These are phyloP conservation scores for Heterotis niloticus DNA, from an alignment of 2,113 vertebrate genomes.

Conservation along the genomic window DNA sequence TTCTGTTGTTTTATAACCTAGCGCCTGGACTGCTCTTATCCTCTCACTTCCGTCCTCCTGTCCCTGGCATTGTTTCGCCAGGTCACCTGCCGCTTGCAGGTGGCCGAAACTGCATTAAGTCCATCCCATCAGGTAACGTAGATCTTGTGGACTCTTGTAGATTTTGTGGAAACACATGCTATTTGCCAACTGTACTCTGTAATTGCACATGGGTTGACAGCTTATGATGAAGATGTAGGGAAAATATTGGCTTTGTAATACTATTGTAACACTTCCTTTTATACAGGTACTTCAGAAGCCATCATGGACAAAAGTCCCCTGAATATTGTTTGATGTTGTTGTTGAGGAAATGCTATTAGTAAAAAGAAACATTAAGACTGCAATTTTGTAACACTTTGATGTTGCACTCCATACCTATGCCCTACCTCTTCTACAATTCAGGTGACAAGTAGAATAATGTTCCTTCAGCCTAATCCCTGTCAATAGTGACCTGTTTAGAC, in stretches of 20 bases:
- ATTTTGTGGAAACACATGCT: too few species aligned
- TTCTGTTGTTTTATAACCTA: constrained; percentile 20
- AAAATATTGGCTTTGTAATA: too few species aligned
- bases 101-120: constrained; percentile 22
- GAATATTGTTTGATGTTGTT: too few species aligned
- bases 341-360: neutral
- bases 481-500: neutral
- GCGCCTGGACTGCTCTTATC: constrained; percentile 33
- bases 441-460: neutral
- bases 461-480: neutral
- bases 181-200: too few species aligned
- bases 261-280: too few species aligned
- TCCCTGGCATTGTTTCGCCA: constrained; percentile 57
- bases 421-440: neutral
- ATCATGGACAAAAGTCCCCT: too few species aligned
- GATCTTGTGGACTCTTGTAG: too few species aligned
- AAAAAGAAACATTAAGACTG: neutral
- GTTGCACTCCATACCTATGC: neutral
- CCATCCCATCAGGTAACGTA: constrained; percentile 49
- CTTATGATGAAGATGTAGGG: too few species aligned
- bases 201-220: too few species aligned
- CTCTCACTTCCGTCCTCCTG: constrained; percentile 37
- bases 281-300: too few species aligned
- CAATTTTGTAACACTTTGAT: neutral
- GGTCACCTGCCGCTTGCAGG: constrained; percentile 50